phyloP scores from a whole-genome alignment of 2,888 invertebrate genomes.

The Microchrysa polita region DNA sequence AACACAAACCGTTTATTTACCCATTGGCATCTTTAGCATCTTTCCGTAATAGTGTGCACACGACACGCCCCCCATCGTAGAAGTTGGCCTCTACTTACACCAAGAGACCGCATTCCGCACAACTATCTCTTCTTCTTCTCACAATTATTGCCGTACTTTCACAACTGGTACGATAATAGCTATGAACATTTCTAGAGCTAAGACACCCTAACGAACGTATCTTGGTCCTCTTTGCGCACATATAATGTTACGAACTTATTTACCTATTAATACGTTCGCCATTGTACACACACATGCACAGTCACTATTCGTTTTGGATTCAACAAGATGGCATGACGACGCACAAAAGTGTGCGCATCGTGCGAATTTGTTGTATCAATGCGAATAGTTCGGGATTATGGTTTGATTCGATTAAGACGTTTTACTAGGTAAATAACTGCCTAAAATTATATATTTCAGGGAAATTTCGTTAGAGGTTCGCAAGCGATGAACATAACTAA shows the following conservation, averaged over 20 bases:
- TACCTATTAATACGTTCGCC: conserved; percentile 47
- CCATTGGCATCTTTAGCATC: too few species aligned
- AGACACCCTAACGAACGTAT: conserved; percentile 59
- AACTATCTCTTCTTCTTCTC: too few species aligned
- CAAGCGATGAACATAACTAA: conserved; percentile 65
- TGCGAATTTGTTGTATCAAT: conserved; percentile 30
- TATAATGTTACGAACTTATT: conserved; percentile 51
- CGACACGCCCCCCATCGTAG: too few species aligned
- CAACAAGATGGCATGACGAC: conserved; percentile 27
- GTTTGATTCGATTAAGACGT: conserved; percentile 30
- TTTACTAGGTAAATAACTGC: conserved; percentile 56
- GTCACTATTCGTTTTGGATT: conserved; percentile 30
- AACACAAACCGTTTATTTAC: too few species aligned
- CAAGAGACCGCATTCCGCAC: too few species aligned
- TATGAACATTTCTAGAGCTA: conserved; percentile 63
- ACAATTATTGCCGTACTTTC: conserved; percentile 47
- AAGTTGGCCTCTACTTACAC: too few species aligned
- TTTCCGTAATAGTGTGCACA: too few species aligned
- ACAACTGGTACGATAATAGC: conserved; percentile 61
- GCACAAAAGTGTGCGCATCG: not conserved
- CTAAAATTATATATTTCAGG: conserved; percentile 51
- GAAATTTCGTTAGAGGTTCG: conserved; percentile 61
- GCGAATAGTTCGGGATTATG: conserved; percentile 8
- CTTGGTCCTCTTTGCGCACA: conserved; percentile 34
- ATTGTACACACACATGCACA: conserved; percentile 12